phyloP scores from a whole-genome alignment of 1,140 invertebrate genomes.

The Scaptodrosophila lebanonensis region DNA sequence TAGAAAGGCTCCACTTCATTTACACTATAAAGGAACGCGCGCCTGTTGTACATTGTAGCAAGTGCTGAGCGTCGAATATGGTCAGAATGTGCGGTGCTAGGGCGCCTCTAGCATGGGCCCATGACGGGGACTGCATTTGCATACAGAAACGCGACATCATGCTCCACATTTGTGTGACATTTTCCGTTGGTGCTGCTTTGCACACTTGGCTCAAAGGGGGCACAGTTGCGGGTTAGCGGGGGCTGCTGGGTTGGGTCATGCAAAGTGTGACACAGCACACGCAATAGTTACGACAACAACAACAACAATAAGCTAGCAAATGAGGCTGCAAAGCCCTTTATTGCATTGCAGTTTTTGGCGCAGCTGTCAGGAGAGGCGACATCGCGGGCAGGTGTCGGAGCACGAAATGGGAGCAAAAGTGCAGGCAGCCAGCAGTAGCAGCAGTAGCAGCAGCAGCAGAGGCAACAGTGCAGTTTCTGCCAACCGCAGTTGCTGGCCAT shows the following conservation, averaged over 20 bases:
- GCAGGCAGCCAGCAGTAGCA: slow-evolving; percentile 9
- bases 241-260: not conserved
- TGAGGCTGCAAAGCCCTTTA: slow-evolving; percentile 43
- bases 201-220: no score
- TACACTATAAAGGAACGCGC: slow-evolving; percentile 6
- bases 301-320: slow-evolving; percentile 27
- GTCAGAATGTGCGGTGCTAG: slow-evolving; percentile 42
- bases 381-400: not conserved
- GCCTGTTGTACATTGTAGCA: not conserved
- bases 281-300: slow-evolving; percentile 2
- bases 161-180: slow-evolving; percentile 69
- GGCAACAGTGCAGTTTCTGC: slow-evolving; percentile 17
- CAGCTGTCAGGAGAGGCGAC: no score
- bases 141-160: slow-evolving; percentile 58
- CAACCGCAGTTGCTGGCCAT: slow-evolving; percentile 17
- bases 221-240: not conserved
- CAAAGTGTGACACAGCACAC: slow-evolving; percentile 64
- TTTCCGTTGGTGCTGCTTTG: slow-evolving; percentile 20
- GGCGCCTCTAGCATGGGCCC: no score
- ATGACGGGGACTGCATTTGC: slow-evolving; percentile 51
- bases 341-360: slow-evolving; percentile 39
- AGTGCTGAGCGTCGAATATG: slow-evolving; percentile 62
- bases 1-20: slow-evolving; percentile 19
- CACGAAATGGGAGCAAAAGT: slow-evolving; percentile 45
- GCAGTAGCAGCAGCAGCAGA: not conserved